A percentile compares a stretch with the other conserved stretches of the same genome.
phyloP scores from a whole-genome alignment of 64 coral and sea anemone species.

The Actinia tenebrosa region DNA sequence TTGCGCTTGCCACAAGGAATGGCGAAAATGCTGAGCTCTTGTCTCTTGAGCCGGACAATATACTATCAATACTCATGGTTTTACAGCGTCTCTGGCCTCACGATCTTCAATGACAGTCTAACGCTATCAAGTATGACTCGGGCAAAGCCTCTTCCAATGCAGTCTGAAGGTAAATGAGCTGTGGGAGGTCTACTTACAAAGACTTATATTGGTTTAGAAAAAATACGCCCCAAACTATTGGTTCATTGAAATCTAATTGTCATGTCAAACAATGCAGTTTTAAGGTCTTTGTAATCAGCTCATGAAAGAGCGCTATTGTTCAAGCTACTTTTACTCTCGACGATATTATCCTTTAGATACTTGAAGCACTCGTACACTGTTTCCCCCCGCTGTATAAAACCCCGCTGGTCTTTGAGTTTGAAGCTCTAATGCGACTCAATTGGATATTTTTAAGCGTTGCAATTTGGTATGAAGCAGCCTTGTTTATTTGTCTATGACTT shows the following conservation, averaged over 20 bases:
- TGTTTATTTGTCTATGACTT: conserved; percentile 6
- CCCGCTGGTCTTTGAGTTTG: not conserved
- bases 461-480: not conserved
- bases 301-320: conserved; percentile 2
- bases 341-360: not conserved
- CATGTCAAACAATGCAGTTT: not conserved
- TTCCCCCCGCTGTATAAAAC: not conserved
- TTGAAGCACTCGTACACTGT: not conserved
- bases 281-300: not conserved
- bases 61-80: not conserved
- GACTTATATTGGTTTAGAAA: not conserved
- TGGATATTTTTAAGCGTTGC: not conserved
- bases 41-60: not conserved
- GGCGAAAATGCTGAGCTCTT: conserved; percentile 9
- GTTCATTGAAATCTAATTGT: conserved; percentile 8
- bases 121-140: not conserved
- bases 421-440: not conserved
- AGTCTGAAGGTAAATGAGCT: not conserved
- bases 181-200: not conserved
- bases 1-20: not conserved
- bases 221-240: not conserved
- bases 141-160: not conserved
- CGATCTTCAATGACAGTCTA: not conserved
- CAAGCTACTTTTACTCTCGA: not conserved
- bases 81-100: not conserved